Percentiles rank a stretch among this genome's conserved stretches.
These are phyloP conservation scores for Ophonus ardosiacus DNA, from an alignment of 2,888 invertebrate species.

Conservation along the genomic window DNA sequence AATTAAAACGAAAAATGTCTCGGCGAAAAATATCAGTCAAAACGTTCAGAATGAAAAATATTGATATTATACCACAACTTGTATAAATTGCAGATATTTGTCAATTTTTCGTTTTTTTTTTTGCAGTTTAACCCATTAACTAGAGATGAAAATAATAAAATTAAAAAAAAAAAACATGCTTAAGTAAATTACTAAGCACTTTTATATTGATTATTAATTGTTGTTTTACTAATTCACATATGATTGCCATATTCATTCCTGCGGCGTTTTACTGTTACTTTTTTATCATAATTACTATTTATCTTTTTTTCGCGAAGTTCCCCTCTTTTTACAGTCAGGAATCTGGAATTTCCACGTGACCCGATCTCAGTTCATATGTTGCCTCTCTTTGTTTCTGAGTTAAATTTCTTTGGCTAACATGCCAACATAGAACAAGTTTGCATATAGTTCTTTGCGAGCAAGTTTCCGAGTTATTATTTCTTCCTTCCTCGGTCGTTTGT, in stretches of 20 bases:
- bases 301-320: background rate
- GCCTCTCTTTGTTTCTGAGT: background rate
- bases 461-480: background rate
- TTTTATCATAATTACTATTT: background rate
- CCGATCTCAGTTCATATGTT: background rate
- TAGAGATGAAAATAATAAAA: too few species aligned
- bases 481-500: conserved; percentile 11
- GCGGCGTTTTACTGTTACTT: background rate
- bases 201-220: too few species aligned
- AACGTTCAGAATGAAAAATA: too few species aligned
- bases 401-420: background rate
- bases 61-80: too few species aligned
- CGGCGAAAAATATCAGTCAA: too few species aligned
- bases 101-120: too few species aligned
- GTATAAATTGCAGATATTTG: too few species aligned
- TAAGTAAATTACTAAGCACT: too few species aligned
- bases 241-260: background rate
- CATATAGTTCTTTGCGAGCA: background rate
- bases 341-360: background rate
- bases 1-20: too few species aligned
- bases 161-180: too few species aligned
- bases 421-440: background rate
- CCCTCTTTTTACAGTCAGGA: background rate
- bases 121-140: too few species aligned
- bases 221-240: too few species aligned